Percentiles rank a stretch among this genome's conserved stretches.
Evolutionary conservation across 2,113 vertebrate genomes (phyloP).

Genomic region (Origma solitaria): DNA sequence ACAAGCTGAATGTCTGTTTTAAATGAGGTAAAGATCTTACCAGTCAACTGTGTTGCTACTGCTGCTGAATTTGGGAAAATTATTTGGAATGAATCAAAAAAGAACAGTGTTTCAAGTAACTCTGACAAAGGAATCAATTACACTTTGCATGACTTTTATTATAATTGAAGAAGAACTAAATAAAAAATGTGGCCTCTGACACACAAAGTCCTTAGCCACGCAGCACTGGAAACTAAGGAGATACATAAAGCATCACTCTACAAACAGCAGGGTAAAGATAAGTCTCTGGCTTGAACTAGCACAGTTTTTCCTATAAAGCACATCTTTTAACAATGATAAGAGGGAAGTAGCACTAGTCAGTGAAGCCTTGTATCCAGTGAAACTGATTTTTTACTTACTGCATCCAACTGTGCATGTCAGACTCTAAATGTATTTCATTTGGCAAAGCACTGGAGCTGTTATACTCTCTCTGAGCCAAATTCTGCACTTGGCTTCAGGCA

Average conservation of each 20-base stretch:
- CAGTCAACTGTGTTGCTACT: neutral
- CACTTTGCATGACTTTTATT: neutral
- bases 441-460: conserved; percentile 39
- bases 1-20: neutral
- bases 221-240: neutral
- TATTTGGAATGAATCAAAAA: neutral
- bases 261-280: neutral
- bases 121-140: conserved; percentile 4
- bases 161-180: neutral
- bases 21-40: neutral
- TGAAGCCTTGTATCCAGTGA: neutral
- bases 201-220: neutral
- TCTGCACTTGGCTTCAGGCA: conserved; percentile 44
- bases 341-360: neutral
- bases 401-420: conserved; percentile 58
- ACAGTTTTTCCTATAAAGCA: neutral
- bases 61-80: neutral
- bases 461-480: conserved; percentile 42
- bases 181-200: neutral
- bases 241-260: neutral
- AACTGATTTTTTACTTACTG: conserved; percentile 56
- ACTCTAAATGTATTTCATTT: conserved; percentile 64
- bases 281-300: neutral
- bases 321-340: conserved; percentile 18
- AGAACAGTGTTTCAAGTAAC: neutral